A percentile compares a stretch with the other conserved stretches of the same genome.
Evolutionary conservation across 2,888 invertebrate species (phyloP).

Genomic region (Zonitis immaculata): DNA sequence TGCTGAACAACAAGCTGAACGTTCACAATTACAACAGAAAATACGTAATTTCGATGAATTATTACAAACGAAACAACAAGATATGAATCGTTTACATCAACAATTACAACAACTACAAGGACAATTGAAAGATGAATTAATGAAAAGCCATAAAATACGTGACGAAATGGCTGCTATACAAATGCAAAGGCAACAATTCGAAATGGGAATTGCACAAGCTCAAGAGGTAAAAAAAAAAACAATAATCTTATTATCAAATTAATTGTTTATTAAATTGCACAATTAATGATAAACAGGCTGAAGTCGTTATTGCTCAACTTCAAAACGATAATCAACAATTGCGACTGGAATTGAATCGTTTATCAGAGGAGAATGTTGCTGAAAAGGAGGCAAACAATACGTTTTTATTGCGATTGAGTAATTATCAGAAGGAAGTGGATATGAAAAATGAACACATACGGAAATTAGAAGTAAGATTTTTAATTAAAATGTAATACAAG

Average conservation of each 20-base stretch:
- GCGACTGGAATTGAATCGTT: constrained; percentile 50
- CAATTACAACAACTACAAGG: constrained; percentile 61
- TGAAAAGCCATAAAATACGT: constrained; percentile 51
- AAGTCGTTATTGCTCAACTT: constrained; percentile 41
- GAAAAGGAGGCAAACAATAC: constrained; percentile 34
- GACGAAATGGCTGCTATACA: constrained; percentile 58
- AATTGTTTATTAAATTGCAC: constrained; percentile 12
- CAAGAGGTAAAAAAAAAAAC: constrained; percentile 48
- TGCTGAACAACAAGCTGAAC: constrained; percentile 63
- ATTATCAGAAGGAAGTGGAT: constrained; percentile 51
- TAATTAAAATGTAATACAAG: too few species aligned
- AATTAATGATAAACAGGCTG: constrained; percentile 35
- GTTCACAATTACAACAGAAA: constrained; percentile 54
- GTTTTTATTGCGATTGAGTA: constrained; percentile 34
- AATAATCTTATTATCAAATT: constrained; percentile 4
- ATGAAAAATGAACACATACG: constrained; percentile 52
- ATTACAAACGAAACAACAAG: constrained; percentile 52
- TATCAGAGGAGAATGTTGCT: constrained; percentile 41
- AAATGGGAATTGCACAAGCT: constrained; percentile 59
- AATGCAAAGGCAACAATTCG: constrained; percentile 61
- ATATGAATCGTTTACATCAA: constrained; percentile 41
- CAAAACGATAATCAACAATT: constrained; percentile 44
- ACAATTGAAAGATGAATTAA: constrained; percentile 55
- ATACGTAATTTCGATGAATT: constrained; percentile 58
- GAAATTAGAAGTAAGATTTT: constrained; percentile 16